Evolutionary conservation across 2,113 vertebrate species (phyloP).

Genomic region (Thermophis baileyi): DNA sequence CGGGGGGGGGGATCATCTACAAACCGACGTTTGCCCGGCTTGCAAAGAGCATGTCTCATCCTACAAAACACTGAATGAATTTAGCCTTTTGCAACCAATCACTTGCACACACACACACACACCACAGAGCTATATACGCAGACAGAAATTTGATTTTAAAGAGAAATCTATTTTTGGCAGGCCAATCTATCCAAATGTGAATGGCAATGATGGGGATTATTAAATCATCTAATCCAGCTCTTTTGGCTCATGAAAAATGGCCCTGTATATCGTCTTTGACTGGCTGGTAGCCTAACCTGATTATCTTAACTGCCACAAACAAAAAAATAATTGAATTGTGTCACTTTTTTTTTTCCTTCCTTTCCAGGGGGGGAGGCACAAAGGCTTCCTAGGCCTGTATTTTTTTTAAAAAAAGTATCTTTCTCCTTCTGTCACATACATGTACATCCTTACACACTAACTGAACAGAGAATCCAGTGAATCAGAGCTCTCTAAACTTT

Average conservation of each 20-base stretch:
- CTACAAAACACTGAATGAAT: neutral
- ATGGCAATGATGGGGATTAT: constrained; percentile 38
- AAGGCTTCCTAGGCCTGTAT: neutral
- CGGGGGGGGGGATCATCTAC: constrained; percentile 18
- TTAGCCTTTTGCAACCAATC: constrained; percentile 20
- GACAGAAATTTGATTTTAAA: constrained; percentile 47
- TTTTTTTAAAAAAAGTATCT: neutral
- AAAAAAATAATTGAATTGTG: constrained; percentile 16
- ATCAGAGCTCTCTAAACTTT: neutral
- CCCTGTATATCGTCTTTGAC: constrained; percentile 41
- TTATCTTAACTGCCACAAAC: constrained; percentile 48
- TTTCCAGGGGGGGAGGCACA: neutral
- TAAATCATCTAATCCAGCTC: constrained; percentile 48
- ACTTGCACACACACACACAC: neutral
- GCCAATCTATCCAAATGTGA: constrained; percentile 39
- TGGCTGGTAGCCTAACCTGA: constrained; percentile 35
- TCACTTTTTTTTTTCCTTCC: neutral
- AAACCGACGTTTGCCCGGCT: constrained; percentile 11
- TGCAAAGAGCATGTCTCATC: neutral
- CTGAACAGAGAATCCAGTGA: neutral
- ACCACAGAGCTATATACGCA: neutral
- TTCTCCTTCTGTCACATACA: neutral
- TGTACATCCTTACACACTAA: neutral
- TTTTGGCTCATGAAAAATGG: constrained; percentile 16
- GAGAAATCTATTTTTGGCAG: constrained; percentile 53